A percentile compares a stretch with the other conserved stretches of the same genome.
Evolutionary conservation across 2,797 vertebrate genomes (phyloP).

Genomic region (Denticeps clupeoides): DNA sequence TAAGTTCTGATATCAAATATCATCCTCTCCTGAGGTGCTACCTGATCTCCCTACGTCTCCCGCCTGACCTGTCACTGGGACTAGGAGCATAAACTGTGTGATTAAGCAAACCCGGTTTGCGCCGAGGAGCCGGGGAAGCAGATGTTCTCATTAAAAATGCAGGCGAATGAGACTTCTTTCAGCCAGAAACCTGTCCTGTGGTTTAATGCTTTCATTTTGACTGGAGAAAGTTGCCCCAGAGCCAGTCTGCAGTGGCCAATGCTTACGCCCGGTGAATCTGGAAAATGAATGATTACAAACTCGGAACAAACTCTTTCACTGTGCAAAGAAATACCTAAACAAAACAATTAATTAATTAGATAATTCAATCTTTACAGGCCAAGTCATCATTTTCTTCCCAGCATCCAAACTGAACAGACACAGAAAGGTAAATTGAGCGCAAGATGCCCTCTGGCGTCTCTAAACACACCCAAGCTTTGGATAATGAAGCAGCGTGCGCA

Average conservation of each 20-base stretch:
- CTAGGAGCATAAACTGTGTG: conserved; percentile 56
- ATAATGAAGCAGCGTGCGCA: conserved; percentile 11
- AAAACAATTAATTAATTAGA: too few relatives aligned
- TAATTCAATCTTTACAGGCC: too few relatives aligned
- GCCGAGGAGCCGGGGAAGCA: conserved; percentile 59
- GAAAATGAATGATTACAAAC: conserved; percentile 48
- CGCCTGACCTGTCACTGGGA: conserved; percentile 51
- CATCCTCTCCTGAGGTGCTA: conserved; percentile 31
- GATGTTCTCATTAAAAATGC: conserved; percentile 75
- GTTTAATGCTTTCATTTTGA: conserved; percentile 56
- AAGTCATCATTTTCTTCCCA: conserved; percentile 31
- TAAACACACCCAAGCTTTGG: too few relatives aligned
- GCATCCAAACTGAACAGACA: conserved; percentile 4
- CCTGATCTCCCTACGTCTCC: conserved; percentile 49
- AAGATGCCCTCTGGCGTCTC: too few relatives aligned
- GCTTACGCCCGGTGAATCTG: conserved; percentile 33
- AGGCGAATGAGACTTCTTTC: conserved; percentile 56
- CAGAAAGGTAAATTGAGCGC: too few relatives aligned
- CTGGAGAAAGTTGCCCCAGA: conserved; percentile 33
- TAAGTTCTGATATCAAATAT: conserved; percentile 35
- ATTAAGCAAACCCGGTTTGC: conserved; percentile 63
- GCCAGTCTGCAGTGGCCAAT: conserved; percentile 46
- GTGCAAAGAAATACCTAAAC: too few relatives aligned
- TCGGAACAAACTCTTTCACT: conserved; percentile 23
- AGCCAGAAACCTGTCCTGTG: conserved; percentile 57